Percentiles rank a stretch among this genome's conserved stretches.
Conservation (phyloP, 2,797 vertebrate species). For the Phataginus tetradactyla region DNA sequence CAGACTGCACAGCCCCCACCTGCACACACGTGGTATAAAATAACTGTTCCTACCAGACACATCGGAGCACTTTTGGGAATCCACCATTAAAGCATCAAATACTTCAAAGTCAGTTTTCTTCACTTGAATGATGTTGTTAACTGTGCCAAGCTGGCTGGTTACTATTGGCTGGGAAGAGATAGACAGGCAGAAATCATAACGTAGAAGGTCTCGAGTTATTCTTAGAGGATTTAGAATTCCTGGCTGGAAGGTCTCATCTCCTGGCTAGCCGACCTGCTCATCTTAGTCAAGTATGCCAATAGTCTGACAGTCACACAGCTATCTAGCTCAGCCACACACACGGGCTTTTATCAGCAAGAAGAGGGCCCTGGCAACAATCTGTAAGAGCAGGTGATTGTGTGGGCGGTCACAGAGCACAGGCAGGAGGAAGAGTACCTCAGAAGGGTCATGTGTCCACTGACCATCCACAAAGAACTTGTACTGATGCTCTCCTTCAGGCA, state of each 20-base stretch:
- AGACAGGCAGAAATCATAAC: conserved; percentile 69
- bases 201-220: background rate
- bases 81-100: conserved; percentile 97
- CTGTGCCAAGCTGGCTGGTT: conserved; percentile 94
- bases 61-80: conserved; percentile 95
- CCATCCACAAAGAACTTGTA: conserved; percentile 99
- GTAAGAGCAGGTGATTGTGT: accelerated
- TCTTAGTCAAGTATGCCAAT: background rate
- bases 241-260: background rate
- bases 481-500: conserved; percentile 98
- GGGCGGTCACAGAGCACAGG: background rate
- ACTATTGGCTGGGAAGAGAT: conserved; percentile 90
- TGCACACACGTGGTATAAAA: conserved; percentile 30
- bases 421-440: conserved; percentile 88
- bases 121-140: conserved; percentile 97
- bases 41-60: conserved; percentile 90
- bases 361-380: background rate
- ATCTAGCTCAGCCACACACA: background rate
- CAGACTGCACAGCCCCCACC: background rate
- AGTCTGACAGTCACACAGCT: background rate
- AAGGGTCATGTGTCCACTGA: conserved; percentile 96
- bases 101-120: conserved; percentile 98
- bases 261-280: background rate
- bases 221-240: background rate
- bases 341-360: background rate